Evolutionary conservation across 2,113 vertebrate species (phyloP).

Genomic region (Menidia beryllina): DNA sequence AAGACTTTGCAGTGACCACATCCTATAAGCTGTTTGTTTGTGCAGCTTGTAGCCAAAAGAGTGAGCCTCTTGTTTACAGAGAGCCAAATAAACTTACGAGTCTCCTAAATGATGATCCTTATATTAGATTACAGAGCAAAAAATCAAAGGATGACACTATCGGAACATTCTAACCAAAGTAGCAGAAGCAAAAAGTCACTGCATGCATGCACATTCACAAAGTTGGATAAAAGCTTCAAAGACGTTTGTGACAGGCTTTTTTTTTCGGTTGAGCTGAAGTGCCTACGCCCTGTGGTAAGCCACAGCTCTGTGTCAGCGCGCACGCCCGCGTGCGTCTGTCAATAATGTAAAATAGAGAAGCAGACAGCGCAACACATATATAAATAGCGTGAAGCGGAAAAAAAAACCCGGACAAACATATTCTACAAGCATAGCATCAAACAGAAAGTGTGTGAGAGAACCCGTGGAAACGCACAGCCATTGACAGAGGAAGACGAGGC

Average conservation of each 20-base stretch:
- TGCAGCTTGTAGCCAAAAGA: not conserved
- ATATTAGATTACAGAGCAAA: slow-evolving; percentile 8
- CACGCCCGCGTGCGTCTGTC: slow-evolving; percentile 10
- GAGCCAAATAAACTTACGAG: not conserved
- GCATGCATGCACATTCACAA: slow-evolving; percentile 1
- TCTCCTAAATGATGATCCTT: not conserved
- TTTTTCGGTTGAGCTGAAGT: slow-evolving; percentile 66
- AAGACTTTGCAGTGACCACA: slow-evolving; percentile 25
- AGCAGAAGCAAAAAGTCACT: slow-evolving; percentile 9
- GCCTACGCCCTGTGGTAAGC: slow-evolving; percentile 82
- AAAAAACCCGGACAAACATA: not conserved
- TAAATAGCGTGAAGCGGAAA: not conserved
- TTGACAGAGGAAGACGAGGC: slow-evolving; percentile 54
- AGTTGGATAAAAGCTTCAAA: slow-evolving; percentile 39
- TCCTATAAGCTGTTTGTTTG: slow-evolving; percentile 45
- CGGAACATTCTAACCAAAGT: slow-evolving; percentile 24
- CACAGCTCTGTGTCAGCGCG: slow-evolving; percentile 41
- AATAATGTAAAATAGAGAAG: slow-evolving; percentile 19
- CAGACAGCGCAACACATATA: not conserved
- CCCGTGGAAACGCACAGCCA: slow-evolving; percentile 26
- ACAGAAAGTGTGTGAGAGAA: slow-evolving; percentile 4
- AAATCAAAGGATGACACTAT: slow-evolving; percentile 12
- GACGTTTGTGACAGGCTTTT: slow-evolving; percentile 49
- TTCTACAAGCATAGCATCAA: not conserved
- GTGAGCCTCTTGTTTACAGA: slow-evolving; percentile 2